Conservation (phyloP, 2,888 invertebrate genomes). For the Parnassius smintheus region DNA sequence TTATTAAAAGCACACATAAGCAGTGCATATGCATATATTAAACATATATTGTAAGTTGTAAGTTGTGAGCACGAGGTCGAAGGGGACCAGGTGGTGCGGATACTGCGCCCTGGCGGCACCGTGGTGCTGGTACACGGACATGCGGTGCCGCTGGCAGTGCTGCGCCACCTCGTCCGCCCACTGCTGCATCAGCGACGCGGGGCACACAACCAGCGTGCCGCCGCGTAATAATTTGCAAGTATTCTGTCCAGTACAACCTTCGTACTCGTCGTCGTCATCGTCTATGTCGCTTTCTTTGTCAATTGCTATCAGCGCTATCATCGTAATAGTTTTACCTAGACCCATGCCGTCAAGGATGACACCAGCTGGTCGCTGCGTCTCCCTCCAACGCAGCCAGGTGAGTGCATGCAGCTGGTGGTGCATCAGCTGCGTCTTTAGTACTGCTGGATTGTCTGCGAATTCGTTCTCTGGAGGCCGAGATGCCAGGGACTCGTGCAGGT, state of each 20-base stretch:
- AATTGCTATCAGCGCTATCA: slow-evolving; percentile 87
- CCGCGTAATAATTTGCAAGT: slow-evolving; percentile 41
- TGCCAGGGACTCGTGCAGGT: slow-evolving; percentile 85
- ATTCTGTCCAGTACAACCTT: slow-evolving; percentile 43
- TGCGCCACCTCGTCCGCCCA: too few species aligned
- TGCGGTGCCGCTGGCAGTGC: too few species aligned
- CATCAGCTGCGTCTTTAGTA: slow-evolving; percentile 86
- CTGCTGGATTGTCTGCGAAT: slow-evolving; percentile 81
- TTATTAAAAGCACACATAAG: too few species aligned
- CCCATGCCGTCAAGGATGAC: slow-evolving; percentile 95
- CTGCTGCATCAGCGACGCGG: too few species aligned
- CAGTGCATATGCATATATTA: too few species aligned
- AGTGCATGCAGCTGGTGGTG: slow-evolving; percentile 92
- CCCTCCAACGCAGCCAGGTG: slow-evolving; percentile 94
- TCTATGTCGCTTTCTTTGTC: slow-evolving; percentile 64
- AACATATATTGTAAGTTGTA: too few species aligned
- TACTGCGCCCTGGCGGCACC: too few species aligned
- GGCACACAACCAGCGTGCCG: too few species aligned
- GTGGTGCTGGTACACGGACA: too few species aligned
- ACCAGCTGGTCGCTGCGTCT: slow-evolving; percentile 90
- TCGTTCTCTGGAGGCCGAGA: slow-evolving; percentile 84
- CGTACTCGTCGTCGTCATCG: slow-evolving; percentile 53
- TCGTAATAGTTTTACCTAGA: slow-evolving; percentile 90
- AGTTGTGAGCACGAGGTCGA: too few species aligned
- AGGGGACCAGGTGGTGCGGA: too few species aligned